Evolutionary conservation across 2,888 invertebrate genomes (phyloP).

Genomic region (Dicyrtoma fusca): DNA sequence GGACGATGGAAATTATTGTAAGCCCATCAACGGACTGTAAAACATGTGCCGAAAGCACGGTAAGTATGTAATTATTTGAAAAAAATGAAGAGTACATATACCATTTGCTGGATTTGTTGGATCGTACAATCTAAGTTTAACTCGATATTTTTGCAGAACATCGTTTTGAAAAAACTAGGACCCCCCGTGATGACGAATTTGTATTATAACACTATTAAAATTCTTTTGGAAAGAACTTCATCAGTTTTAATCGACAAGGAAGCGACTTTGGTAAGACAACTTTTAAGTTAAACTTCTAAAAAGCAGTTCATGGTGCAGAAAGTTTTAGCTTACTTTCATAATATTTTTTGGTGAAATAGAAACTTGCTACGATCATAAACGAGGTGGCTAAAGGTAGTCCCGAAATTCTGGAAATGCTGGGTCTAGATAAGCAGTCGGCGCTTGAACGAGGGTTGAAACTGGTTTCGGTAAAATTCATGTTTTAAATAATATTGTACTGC

Average conservation of each 20-base stretch:
- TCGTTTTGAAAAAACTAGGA: slow-evolving; percentile 87
- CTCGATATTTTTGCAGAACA: slow-evolving; percentile 63
- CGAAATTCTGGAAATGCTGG: slow-evolving; percentile 72
- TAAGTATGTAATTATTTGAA: slow-evolving; percentile 60
- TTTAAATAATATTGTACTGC: no score
- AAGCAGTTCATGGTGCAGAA: neutral
- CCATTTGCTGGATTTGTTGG: no score
- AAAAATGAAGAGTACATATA: no score
- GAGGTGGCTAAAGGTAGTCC: slow-evolving; percentile 73
- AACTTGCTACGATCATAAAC: slow-evolving; percentile 67
- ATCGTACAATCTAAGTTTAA: no score
- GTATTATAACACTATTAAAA: slow-evolving; percentile 94
- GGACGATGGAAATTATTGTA: slow-evolving; percentile 83
- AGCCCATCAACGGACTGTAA: slow-evolving; percentile 90
- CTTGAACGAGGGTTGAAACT: slow-evolving; percentile 88
- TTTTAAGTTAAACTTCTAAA: no score
- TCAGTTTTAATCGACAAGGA: slow-evolving; percentile 95
- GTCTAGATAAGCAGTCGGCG: slow-evolving; percentile 78
- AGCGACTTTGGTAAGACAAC: slow-evolving; percentile 70
- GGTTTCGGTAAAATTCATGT: slow-evolving; percentile 69
- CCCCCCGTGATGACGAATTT: slow-evolving; percentile 93
- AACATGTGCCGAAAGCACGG: slow-evolving; percentile 78
- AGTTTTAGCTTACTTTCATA: neutral
- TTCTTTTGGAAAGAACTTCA: slow-evolving; percentile 89
- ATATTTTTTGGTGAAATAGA: slow-evolving; percentile 57